phyloP scores from a whole-genome alignment of 2,888 invertebrate genomes.

The Junonia oenone region DNA sequence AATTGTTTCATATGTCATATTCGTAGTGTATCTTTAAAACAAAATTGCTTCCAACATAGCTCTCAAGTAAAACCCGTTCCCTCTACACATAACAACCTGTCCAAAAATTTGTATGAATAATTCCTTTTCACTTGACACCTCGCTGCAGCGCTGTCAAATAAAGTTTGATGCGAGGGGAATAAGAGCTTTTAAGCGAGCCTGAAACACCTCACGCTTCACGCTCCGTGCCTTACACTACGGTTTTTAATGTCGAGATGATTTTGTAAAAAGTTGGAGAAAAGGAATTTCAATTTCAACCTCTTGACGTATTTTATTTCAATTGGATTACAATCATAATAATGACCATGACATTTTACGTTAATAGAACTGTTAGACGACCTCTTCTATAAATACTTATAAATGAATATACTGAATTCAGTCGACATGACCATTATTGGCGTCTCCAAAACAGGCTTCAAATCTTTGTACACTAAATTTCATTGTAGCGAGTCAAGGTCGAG shows the following conservation, averaged over 20 bases:
- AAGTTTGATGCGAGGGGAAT: constrained; percentile 11
- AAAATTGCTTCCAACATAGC: neutral
- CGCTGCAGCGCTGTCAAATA: constrained; percentile 11
- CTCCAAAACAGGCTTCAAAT: no score
- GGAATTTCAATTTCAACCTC: no score
- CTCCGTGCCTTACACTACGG: neutral
- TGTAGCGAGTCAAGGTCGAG: constrained; percentile 21
- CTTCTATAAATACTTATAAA: no score
- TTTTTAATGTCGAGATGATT: neutral
- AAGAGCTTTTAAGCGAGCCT: neutral
- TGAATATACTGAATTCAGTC: no score
- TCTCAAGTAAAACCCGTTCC: neutral
- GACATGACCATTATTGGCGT: no score
- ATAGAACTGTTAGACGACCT: no score
- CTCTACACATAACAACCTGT: neutral
- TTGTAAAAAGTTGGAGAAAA: neutral
- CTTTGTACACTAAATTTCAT: neutral
- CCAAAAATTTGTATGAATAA: constrained; percentile 5
- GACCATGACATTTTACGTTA: no score
- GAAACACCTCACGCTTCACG: constrained; percentile 1
- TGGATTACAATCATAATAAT: no score
- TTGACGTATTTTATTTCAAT: no score
- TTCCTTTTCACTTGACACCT: constrained; percentile 4
- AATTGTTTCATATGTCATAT: no score
- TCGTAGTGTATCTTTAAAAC: neutral